A percentile compares a stretch with the other conserved stretches of the same genome.
These are phyloP conservation scores for Lasiurus borealis DNA, from an alignment of 2,113 vertebrate species.

Conservation along the genomic window DNA sequence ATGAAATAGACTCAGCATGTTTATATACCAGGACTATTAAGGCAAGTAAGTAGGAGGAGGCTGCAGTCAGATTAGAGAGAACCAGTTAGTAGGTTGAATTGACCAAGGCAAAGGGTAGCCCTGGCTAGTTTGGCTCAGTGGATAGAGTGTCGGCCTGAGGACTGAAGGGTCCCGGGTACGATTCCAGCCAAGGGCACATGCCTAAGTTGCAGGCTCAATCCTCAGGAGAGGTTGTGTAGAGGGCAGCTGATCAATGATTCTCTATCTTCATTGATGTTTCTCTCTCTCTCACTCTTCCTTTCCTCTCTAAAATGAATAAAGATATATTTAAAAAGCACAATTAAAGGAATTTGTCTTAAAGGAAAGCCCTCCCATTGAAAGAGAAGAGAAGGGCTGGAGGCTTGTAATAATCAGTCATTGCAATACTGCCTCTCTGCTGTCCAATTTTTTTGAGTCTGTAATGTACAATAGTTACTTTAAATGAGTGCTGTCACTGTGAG, in stretches of 20 bases:
- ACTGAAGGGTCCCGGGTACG: too few relatives aligned
- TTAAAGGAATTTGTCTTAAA: background rate
- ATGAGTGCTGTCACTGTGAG: background rate
- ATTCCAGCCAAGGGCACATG: too few relatives aligned
- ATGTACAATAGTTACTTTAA: constrained; percentile 12
- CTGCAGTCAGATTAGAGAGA: background rate
- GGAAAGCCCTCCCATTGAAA: background rate
- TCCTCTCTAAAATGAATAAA: too few relatives aligned
- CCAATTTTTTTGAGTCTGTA: background rate
- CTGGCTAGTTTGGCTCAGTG: too few relatives aligned
- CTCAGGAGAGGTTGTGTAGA: too few relatives aligned
- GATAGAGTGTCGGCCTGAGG: too few relatives aligned
- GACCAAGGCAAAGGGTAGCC: background rate
- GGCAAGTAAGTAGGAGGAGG: background rate
- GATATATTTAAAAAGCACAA: background rate
- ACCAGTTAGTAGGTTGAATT: too few relatives aligned
- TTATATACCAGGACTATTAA: background rate
- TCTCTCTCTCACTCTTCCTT: too few relatives aligned
- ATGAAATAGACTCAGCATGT: background rate
- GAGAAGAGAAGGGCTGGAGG: background rate
- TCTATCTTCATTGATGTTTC: too few relatives aligned
- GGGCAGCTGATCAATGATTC: too few relatives aligned
- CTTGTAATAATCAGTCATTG: background rate
- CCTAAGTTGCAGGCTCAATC: too few relatives aligned
- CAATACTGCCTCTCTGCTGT: background rate